Evolutionary conservation across 2,888 invertebrate genomes (phyloP).

Genomic region (Agrochola litura): DNA sequence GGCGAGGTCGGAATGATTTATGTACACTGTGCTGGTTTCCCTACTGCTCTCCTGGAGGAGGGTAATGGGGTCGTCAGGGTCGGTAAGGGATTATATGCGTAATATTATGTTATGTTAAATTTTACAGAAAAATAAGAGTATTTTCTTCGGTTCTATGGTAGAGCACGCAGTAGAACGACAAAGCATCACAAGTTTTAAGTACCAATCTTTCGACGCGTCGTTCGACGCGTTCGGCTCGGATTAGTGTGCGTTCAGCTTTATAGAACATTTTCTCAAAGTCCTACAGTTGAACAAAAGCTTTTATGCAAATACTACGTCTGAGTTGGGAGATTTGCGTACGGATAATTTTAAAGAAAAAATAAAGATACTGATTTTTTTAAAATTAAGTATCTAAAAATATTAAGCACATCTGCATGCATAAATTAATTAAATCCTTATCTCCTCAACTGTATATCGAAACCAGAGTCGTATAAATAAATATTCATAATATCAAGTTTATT

Average conservation of each 20-base stretch:
- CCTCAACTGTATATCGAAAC: conserved; percentile 9
- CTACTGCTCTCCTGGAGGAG: too few relatives aligned
- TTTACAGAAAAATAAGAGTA: too few relatives aligned
- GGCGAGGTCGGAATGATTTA: too few relatives aligned
- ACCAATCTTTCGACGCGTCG: background rate
- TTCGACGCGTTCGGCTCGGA: too few relatives aligned
- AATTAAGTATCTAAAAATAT: conserved; percentile 13
- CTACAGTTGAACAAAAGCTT: background rate
- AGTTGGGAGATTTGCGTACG: background rate
- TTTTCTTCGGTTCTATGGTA: too few relatives aligned
- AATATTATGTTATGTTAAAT: background rate
- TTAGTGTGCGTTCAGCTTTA: too few relatives aligned
- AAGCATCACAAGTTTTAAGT: background rate
- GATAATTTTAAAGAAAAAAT: background rate
- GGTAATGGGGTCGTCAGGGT: too few relatives aligned
- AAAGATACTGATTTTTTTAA: background rate
- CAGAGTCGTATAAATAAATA: conserved; percentile 44
- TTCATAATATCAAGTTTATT: conserved; percentile 46
- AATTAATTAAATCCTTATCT: conserved; percentile 26
- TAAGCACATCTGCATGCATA: background rate
- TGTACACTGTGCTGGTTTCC: too few relatives aligned
- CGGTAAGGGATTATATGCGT: too few relatives aligned
- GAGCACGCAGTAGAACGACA: background rate
- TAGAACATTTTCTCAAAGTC: background rate
- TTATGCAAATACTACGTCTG: background rate